These are phyloP conservation scores for Dicentrarchus labrax DNA, from an alignment of 2,113 vertebrate genomes.

Conservation along the genomic window DNA sequence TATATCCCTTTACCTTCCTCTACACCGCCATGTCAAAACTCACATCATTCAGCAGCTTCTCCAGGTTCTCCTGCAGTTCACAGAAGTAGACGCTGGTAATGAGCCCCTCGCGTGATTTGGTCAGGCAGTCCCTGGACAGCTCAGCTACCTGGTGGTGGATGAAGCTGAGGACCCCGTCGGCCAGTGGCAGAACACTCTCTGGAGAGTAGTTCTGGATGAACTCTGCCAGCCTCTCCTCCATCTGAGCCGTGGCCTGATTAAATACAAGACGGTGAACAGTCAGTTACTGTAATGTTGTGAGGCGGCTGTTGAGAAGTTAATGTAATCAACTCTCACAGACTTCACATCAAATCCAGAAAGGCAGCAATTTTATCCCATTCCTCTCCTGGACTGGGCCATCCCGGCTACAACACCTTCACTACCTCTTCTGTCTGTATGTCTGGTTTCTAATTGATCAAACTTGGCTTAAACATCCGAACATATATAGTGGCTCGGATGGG, in stretches of 20 bases:
- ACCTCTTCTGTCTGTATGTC: too few species aligned
- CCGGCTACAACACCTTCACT: too few species aligned
- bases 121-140: constrained; percentile 93
- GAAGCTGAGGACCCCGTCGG: constrained; percentile 95
- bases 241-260: constrained; percentile 94
- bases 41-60: constrained; percentile 92
- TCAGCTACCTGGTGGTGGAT: constrained; percentile 97
- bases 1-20: not conserved
- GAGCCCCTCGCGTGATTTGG: constrained; percentile 91
- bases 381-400: not conserved
- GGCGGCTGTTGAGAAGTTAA: not conserved
- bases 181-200: constrained; percentile 90
- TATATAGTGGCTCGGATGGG: too few species aligned
- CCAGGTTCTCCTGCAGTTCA: constrained; percentile 96
- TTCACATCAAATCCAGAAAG: not conserved
- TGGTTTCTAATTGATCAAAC: too few species aligned
- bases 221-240: constrained; percentile 93
- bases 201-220: constrained; percentile 89
- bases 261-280: constrained; percentile 2
- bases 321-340: not conserved
- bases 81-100: constrained; percentile 95
- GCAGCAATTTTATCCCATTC: not conserved
- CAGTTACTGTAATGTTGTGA: not conserved
- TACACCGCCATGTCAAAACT: constrained; percentile 64
- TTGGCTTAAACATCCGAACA: too few species aligned